Evolutionary conservation across 1,140 invertebrate species (phyloP), one percentile per base, ranked within the genome.

Genomic region (Lordiphosa mommai): DNA sequence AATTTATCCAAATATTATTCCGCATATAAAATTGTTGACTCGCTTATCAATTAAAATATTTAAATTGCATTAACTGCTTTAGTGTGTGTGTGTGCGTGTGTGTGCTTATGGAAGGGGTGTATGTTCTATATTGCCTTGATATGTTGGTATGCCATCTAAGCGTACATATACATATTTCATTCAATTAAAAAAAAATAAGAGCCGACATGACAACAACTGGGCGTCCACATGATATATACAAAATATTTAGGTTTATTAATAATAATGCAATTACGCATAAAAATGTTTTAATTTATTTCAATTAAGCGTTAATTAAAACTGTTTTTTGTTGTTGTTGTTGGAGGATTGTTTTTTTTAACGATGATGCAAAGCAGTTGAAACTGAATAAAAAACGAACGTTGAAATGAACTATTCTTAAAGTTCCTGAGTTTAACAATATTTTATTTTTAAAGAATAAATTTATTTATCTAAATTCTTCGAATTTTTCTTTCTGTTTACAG

Each of bases 271-370:
- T 85, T 85, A 85, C 82, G 80, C 80, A 86, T 85, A 85, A 85
- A 85, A 86, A 85, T 85, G 80, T 85, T 85, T 86, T 85, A 85
- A 85, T 85, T 85, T 86, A 86, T 85, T 85, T 85, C 80, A 85
- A 85, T 85, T 86, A 85, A 86, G 73, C 74, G 57, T 86, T 86
- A 86, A 86, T 85, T 85, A 86, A 85, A 51, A 67, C 23, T 33
- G 43, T 46, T 46, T 59, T 50, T 61, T 72, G 61, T 50, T 65
- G 30, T 40, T 50, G 52, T 38, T 61, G 13, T n/a, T 46, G 55
- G 23, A 30, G 32, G 2, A 38, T 23, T 8, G 17, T 34, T 32
- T 41, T 33, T 49, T 2, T 50, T 38, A 14, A 30, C 7, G 4
- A n/a, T 34, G 47, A 50, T 66, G 52, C 51, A 66, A 66, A 66